These are phyloP conservation scores for Craniophora ligustri DNA, from an alignment of 2,888 invertebrate genomes.

Conservation along the genomic window DNA sequence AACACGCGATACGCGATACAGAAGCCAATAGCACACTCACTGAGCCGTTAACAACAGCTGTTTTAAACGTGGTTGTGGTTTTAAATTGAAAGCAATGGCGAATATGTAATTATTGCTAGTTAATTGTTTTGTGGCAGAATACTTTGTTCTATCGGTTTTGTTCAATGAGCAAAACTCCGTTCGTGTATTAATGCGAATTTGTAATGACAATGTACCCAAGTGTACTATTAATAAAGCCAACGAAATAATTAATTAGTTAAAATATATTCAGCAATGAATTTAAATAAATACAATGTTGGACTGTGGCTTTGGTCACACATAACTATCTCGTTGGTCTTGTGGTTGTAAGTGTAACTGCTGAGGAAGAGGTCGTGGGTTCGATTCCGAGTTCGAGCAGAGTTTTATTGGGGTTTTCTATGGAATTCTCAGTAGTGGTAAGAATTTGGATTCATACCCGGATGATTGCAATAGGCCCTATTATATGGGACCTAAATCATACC, in stretches of 20 bases:
- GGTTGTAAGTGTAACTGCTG: no score
- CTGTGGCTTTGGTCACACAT: no score
- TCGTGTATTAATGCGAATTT: not conserved
- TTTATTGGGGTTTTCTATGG: no score
- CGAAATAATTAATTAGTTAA: not conserved
- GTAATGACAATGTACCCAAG: slow-evolving; percentile 3
- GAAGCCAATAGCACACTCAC: not conserved
- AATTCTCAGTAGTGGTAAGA: no score
- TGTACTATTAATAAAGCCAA: not conserved
- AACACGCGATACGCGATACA: not conserved
- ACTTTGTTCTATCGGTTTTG: slow-evolving; percentile 31
- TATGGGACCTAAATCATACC: no score
- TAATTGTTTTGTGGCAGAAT: slow-evolving; percentile 48
- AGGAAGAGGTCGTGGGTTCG: no score
- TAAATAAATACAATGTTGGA: no score
- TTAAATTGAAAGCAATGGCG: slow-evolving; percentile 41
- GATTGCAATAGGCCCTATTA: no score
- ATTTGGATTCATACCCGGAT: no score
- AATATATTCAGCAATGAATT: no score
- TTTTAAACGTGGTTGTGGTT: slow-evolving; percentile 31
- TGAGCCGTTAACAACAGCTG: not conserved
- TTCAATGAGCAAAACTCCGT: slow-evolving; percentile 22
- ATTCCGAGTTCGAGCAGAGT: no score
- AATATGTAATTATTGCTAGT: slow-evolving; percentile 35
- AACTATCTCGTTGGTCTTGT: no score